These are phyloP conservation scores for Amblyornis subalaris DNA, from an alignment of 2,113 vertebrate species.

Conservation along the genomic window DNA sequence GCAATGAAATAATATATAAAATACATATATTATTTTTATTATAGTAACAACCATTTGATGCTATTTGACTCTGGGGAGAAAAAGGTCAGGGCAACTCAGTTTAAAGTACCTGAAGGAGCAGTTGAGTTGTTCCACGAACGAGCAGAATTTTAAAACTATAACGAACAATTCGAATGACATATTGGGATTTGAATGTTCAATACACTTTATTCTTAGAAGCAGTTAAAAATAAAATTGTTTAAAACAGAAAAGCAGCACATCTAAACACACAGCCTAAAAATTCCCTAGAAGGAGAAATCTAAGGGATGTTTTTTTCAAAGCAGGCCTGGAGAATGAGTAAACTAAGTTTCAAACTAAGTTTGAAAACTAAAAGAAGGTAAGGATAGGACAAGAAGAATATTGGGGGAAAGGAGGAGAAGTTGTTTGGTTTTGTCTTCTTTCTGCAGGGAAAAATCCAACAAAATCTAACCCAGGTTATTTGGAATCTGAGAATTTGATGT, in stretches of 20 bases:
- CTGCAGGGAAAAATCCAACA: background rate
- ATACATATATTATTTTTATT: background rate
- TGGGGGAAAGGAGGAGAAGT: rapidly evolving
- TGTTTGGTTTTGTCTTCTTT: background rate
- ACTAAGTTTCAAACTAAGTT: background rate
- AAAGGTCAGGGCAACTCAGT: background rate
- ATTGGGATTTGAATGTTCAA: background rate
- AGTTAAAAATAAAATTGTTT: background rate
- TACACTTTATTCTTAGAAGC: background rate
- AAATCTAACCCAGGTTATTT: background rate
- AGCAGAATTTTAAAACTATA: background rate
- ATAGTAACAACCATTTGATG: background rate
- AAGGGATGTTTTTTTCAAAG: background rate
- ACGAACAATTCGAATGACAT: background rate
- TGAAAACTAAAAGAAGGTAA: background rate
- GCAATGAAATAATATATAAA: background rate
- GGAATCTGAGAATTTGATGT: background rate
- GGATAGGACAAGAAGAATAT: background rate
- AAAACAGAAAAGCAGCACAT: background rate
- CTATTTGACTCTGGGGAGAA: background rate
- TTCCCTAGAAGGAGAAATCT: background rate
- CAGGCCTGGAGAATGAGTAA: background rate
- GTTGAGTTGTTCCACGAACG: background rate
- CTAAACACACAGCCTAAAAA: background rate
- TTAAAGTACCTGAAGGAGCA: background rate